Base-by-base conservation (phyloP, 2,113 vertebrate species). In the Corvus cornix region DNA sequence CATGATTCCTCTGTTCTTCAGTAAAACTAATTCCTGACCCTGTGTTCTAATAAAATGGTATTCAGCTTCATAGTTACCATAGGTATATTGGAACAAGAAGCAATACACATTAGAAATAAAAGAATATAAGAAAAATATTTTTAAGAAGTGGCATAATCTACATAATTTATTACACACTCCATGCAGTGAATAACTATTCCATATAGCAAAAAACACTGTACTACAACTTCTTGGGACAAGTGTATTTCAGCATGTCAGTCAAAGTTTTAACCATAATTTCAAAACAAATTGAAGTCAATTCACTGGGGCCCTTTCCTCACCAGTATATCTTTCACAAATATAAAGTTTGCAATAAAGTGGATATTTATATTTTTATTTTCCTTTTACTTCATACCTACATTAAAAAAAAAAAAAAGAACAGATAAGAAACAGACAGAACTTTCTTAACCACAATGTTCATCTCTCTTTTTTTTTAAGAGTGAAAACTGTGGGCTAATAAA, bases 401-500 rank as follows among this genome's bases (percentile, higher is more conserved):
- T 16, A 43, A 43, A 43, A 3, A 69, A 66, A 63, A 62, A 64
- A 44, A 63, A 80, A 62, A 93, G 49, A 93, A 64, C 43, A 81
- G 79, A 86, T 82, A 90, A 56, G 37, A 90, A 91, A 84, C 51
- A 94, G 74, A 85, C 16, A 96, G 84, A 90, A 94, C 79, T 97
- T 97, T 96, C 76, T 97, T 95, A 97, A 96, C 91, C 95, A 96
- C 93, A 95, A 81, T 63, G 48, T 84, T 96, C 72, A 70, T 96
- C 82, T 91, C 95, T 92, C 30, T 59, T 70, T 69, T 93, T 89
- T 89, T 97, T 96, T 87, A 86, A 93, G 96, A 98, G 91, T 98
- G 95, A 97, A 98, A 98, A 98, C 94, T 96, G 97, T 97, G 95
- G 96, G 95, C 98, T 98, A 98, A 98, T 98, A 98, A 98, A 98